Evolutionary conservation across 2,113 vertebrate genomes (phyloP).

Genomic region (Carettochelys insculpta): DNA sequence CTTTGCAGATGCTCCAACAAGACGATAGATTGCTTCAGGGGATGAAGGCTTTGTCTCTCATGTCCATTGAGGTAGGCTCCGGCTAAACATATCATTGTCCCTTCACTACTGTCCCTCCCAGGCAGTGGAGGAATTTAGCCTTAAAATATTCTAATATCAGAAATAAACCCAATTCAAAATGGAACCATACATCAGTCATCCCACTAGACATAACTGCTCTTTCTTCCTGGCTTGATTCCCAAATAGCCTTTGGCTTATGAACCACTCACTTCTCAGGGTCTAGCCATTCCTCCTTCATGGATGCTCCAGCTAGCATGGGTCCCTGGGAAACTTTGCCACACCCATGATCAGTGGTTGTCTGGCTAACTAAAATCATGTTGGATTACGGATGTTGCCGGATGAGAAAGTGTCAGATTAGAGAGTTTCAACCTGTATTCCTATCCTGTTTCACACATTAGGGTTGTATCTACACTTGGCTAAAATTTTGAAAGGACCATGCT

Average conservation of each 20-base stretch:
- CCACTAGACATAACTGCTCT: neutral
- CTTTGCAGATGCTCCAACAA: neutral
- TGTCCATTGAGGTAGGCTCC: neutral
- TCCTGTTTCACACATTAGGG: no score
- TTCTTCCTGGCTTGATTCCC: neutral
- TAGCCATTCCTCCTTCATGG: neutral
- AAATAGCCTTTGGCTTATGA: neutral
- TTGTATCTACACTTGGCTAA: no score
- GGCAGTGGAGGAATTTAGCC: neutral
- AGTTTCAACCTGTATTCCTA: no score
- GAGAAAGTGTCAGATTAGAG: no score
- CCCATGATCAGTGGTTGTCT: no score
- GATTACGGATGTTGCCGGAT: no score
- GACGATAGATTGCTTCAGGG: neutral
- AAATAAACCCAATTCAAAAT: neutral
- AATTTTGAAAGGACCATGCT: no score
- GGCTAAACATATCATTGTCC: neutral
- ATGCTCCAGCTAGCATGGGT: neutral
- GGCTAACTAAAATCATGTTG: no score
- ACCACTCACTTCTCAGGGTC: neutral
- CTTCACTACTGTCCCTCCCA: neutral
- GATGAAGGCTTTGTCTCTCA: neutral
- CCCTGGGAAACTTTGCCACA: no score
- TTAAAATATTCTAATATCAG: neutral
- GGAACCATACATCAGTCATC: neutral